Evolutionary conservation across 2,888 invertebrate species (phyloP).

Genomic region (Cepaea hortensis): DNA sequence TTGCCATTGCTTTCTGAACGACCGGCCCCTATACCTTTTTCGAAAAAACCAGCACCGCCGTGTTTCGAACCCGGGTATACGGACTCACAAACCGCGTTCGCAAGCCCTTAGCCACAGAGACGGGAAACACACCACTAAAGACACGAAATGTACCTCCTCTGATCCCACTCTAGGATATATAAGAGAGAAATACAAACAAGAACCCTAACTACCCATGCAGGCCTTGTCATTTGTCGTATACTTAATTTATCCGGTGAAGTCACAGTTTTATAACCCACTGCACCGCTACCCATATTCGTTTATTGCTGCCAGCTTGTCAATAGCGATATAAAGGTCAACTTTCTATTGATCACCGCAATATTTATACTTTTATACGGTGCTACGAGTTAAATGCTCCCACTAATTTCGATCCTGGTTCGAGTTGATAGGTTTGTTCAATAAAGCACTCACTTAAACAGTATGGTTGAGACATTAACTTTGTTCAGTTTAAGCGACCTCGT

Average conservation of each 20-base stretch:
- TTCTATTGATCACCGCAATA: neutral
- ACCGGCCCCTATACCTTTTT: too few relatives aligned
- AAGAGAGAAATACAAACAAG: neutral
- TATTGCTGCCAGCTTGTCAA: neutral
- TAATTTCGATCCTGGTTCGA: slow-evolving; percentile 5
- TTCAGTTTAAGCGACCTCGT: neutral
- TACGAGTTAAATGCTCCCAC: slow-evolving; percentile 5
- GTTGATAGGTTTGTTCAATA: slow-evolving; percentile 25
- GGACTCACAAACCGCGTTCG: too few relatives aligned
- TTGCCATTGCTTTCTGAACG: too few relatives aligned
- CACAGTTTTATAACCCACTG: neutral
- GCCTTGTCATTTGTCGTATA: neutral
- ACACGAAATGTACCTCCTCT: too few relatives aligned
- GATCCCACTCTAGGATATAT: neutral
- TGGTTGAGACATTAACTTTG: neutral
- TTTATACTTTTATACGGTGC: slow-evolving; percentile 12
- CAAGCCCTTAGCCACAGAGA: too few relatives aligned
- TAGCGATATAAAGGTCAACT: neutral
- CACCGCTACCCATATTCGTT: neutral
- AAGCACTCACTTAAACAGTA: neutral
- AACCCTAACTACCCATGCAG: neutral
- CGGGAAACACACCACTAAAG: too few relatives aligned
- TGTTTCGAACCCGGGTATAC: too few relatives aligned
- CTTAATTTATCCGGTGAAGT: neutral
- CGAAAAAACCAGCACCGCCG: too few relatives aligned